Evolutionary conservation across 2,888 invertebrate species (phyloP), one percentile per base, ranked within the genome.

Genomic region (Papilio elwesi): DNA sequence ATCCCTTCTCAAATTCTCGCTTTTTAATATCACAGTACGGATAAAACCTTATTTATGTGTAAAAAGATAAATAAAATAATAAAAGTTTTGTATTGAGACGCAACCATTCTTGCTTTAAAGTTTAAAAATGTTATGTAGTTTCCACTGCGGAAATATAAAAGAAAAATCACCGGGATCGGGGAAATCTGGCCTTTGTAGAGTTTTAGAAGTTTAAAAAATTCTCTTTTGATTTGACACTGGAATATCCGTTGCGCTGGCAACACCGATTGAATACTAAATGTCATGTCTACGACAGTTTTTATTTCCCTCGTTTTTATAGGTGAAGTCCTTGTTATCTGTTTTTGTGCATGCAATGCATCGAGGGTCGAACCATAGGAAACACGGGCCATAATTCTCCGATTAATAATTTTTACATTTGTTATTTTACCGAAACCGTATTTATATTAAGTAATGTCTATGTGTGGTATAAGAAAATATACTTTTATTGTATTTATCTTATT

Each of bases 251-350:
- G 82, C 83, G 80, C 62, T 15, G 55, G 73, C 66, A 43, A 71
- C 76, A 76, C 75, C 75, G 74, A 26, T 68, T 73, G 82, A 80
- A 83, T 83, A 80, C 80, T 78, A 78, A 80, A 79, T 80, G 77
- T 79, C 63, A 74, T 73, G 62, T 76, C 71, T 38, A 55, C 51
- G 71, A 74, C 74, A 78, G 82, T 80, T 79, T 77, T 74, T 80
- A 83, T 84, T 84, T 82, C 69, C 76, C 74, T 77, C 78, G 77
- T 74, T 71, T 43, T 43, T 77, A 78, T 75, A 73, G 67, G 64
- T 74, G 52, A 55, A 38, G 13, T 38, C 38, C 70, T 66, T 72
- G 74, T 76, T 79, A 78, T 78, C 80, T 78, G 78, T 77, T 78
- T 78, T 78, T 76, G 75, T 74, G 76, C 76, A 78, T 74, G 76